A percentile compares a stretch with the other conserved stretches of the same genome.
Conservation (phyloP, 2,888 invertebrate species). For the Resseliella maxima region DNA sequence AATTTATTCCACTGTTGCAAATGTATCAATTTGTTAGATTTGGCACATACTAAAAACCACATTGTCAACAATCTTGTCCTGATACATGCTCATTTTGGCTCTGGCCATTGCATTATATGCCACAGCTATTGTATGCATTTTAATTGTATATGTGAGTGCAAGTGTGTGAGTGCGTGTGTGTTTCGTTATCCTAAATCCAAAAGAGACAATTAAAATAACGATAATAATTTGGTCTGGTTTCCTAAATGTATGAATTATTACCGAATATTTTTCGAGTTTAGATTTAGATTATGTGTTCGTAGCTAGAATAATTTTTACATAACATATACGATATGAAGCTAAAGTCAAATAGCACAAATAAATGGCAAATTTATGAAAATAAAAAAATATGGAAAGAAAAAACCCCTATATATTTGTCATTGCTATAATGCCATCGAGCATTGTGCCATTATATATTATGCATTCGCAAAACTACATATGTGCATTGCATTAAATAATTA, state of each 20-base stretch:
- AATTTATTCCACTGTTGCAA: neutral
- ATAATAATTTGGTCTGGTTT: constrained; percentile 26
- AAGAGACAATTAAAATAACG: constrained; percentile 16
- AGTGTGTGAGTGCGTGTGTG: neutral
- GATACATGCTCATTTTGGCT: neutral
- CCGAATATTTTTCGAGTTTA: neutral
- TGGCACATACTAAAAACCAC: constrained; percentile 21
- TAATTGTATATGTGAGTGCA: neutral
- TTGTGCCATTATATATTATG: neutral
- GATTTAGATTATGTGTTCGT: too few relatives aligned
- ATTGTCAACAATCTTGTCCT: constrained; percentile 43
- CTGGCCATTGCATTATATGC: neutral
- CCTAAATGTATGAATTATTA: constrained; percentile 44
- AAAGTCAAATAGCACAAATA: too few relatives aligned
- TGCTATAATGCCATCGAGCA: neutral
- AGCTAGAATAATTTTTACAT: too few relatives aligned
- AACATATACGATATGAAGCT: too few relatives aligned
- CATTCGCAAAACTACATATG: neutral
- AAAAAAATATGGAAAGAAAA: too few relatives aligned
- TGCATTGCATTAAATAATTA: neutral
- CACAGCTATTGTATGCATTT: neutral
- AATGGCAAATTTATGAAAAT: too few relatives aligned
- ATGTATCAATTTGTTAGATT: constrained; percentile 48
- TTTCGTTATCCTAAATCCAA: neutral
- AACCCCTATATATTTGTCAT: too few relatives aligned